Conservation (phyloP, 2,888 invertebrate species). For the Eristalis intricaria region DNA sequence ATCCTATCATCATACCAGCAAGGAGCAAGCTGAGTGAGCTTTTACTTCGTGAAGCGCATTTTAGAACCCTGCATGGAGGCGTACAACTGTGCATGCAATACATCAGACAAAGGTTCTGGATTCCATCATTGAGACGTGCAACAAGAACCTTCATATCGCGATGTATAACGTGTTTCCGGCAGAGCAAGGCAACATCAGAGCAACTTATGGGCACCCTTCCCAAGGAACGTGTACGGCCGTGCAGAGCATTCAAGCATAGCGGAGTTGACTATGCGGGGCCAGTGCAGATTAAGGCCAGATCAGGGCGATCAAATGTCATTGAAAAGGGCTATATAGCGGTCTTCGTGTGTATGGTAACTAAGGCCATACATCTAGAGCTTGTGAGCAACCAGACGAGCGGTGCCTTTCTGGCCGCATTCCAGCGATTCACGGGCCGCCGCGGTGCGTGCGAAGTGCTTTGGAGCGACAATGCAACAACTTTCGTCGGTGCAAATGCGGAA, state of each 20-base stretch:
- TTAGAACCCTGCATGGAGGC: slow-evolving; percentile 6
- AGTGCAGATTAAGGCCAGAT: slow-evolving; percentile 9
- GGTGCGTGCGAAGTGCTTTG: too few relatives aligned
- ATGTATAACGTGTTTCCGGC: slow-evolving; percentile 16
- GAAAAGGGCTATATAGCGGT: slow-evolving; percentile 33
- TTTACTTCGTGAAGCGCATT: slow-evolving; percentile 12
- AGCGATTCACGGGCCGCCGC: too few relatives aligned
- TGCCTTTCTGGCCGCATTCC: too few relatives aligned
- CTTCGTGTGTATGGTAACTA: not conserved
- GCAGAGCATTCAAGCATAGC: slow-evolving; percentile 11
- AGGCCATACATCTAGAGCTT: too few relatives aligned
- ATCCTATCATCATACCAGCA: slow-evolving; percentile 7
- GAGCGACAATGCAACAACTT: too few relatives aligned
- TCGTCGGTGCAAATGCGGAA: too few relatives aligned
- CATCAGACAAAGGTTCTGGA: slow-evolving; percentile 17
- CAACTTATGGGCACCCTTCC: slow-evolving; percentile 26
- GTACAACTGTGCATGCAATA: too few relatives aligned
- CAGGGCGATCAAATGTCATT: slow-evolving; percentile 11
- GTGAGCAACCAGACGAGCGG: too few relatives aligned
- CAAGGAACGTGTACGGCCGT: not conserved
- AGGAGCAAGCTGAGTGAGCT: slow-evolving; percentile 14
- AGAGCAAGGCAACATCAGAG: slow-evolving; percentile 2
- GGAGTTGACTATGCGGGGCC: slow-evolving; percentile 16
- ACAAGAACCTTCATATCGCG: not conserved
- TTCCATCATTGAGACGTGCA: not conserved